Evolutionary conservation across 1,140 invertebrate species (phyloP), one percentile per base, ranked within the genome.

Genomic region (Drosophila sp.): DNA sequence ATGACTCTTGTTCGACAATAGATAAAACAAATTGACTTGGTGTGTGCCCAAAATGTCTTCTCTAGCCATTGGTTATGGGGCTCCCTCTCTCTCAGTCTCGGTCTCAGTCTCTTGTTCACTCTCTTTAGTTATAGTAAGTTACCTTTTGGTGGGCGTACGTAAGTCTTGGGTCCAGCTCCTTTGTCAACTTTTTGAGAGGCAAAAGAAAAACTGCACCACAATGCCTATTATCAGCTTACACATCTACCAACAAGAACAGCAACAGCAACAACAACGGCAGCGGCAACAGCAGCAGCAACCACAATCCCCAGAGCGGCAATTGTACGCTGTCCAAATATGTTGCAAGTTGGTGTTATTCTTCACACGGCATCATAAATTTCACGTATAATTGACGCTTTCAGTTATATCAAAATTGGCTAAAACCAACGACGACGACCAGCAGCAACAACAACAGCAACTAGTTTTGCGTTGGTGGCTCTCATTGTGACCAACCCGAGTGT

Each of bases 21-120:
- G 87, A 90, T 90, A 90, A 90, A 87, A 90, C 87, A 90, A 90
- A 90, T 90, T 90, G 87, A 90, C 87, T 90, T 90, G 83, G 89
- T 90, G 87, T 90, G 87, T 90, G 87, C 83, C 87, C 89, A 87
- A 90, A 90, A 90, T 90, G 87, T 87, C 87, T 80, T 87, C 80
- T 79, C 84, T 89, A 85, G 67, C 72, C 78, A 64, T 62, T 62
- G 41, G 56, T 25, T 60, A 32, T 58, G 29, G 47, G 23, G 25
- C 35, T 65, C 29, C 66, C 54, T 33, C 32, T 25, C 47, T 68
- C 38, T 8, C 41, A 33, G 23, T 41, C 60, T 61, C 47, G 25
- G 50, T 56, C 57, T 63, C 41, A 38, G 1, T 63, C 65, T 60
- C 11, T 41, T 1, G 8, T 38, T 38, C 33, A 54, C n/a, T 65